These are phyloP conservation scores for Hydractinia symbiolongicarpus DNA, from an alignment of 30 jellyfish, hydroid and myxozoan species.

Conservation along the genomic window DNA sequence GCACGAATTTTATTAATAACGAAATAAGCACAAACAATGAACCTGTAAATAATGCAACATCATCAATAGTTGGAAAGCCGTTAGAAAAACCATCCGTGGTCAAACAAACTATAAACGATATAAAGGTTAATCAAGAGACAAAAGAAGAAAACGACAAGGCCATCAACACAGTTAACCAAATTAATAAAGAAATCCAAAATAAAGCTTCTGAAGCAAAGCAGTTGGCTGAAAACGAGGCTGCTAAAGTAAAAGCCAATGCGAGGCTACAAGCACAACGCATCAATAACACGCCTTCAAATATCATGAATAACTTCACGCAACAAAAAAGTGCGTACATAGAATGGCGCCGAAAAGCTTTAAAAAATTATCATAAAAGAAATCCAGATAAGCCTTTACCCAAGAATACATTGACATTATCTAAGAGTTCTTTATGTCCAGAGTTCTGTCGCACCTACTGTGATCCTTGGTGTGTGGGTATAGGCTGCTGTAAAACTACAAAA, in stretches of 20 bases:
- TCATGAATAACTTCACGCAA: background rate
- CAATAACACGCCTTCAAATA: background rate
- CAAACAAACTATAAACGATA: background rate
- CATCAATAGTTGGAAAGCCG: no score
- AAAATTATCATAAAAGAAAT: background rate
- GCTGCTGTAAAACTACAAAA: slow-evolving; percentile 51
- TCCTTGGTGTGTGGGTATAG: slow-evolving; percentile 67
- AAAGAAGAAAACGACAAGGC: slow-evolving; percentile 9
- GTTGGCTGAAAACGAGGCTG: no score
- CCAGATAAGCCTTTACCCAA: slow-evolving; percentile 20
- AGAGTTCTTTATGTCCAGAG: slow-evolving; percentile 55
- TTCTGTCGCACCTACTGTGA: slow-evolving; percentile 67
- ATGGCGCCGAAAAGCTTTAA: slow-evolving; percentile 22
- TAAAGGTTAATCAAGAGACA: background rate
- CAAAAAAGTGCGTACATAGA: slow-evolving; percentile 20
- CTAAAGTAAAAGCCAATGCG: no score
- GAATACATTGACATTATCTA: slow-evolving; percentile 13
- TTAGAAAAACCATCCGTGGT: background rate
- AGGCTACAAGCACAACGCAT: no score
- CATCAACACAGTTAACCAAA: background rate
- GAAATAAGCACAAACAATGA: background rate
- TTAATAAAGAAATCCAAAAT: background rate
- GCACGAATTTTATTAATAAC: background rate
- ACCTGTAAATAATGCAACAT: no score
- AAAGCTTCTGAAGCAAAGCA: background rate